Conservation (phyloP, 2,888 invertebrate genomes). For the Mythimna ferrago region DNA sequence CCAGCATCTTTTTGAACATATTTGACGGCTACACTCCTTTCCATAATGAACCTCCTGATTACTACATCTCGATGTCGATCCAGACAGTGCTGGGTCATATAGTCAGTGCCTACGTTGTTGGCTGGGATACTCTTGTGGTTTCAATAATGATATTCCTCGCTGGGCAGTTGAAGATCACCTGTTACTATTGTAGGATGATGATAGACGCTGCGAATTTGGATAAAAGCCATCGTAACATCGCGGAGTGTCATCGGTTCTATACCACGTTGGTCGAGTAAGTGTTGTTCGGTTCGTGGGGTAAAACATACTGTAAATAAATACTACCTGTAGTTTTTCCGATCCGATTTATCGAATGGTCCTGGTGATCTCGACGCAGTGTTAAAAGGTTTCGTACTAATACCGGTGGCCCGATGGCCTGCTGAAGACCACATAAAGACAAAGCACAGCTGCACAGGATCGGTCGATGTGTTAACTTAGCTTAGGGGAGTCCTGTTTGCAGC, state of each 20-base stretch:
- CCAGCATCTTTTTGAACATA: slow-evolving; percentile 72
- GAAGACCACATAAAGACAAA: background rate
- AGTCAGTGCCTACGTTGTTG: slow-evolving; percentile 75
- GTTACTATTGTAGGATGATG: slow-evolving; percentile 68
- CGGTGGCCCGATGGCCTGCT: background rate
- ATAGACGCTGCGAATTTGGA: slow-evolving; percentile 57
- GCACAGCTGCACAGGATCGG: background rate
- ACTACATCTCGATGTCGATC: slow-evolving; percentile 75
- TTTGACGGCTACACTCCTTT: slow-evolving; percentile 80
- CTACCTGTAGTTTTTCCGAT: background rate
- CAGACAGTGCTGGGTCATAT: slow-evolving; percentile 76
- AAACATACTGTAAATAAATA: too few relatives aligned
- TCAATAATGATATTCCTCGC: slow-evolving; percentile 81
- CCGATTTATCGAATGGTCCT: background rate
- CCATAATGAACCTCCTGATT: slow-evolving; percentile 74
- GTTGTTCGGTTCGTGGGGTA: background rate
- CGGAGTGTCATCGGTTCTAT: slow-evolving; percentile 74
- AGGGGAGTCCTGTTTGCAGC: background rate
- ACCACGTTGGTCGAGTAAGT: slow-evolving; percentile 71
- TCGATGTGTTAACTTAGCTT: background rate
- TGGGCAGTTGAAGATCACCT: slow-evolving; percentile 78
- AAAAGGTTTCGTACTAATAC: background rate
- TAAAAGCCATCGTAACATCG: slow-evolving; percentile 73
- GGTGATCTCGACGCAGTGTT: background rate
- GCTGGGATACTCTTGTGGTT: slow-evolving; percentile 79